Conservation (phyloP, 1,140 invertebrate species). For the Chrysomallon squamiferum region DNA sequence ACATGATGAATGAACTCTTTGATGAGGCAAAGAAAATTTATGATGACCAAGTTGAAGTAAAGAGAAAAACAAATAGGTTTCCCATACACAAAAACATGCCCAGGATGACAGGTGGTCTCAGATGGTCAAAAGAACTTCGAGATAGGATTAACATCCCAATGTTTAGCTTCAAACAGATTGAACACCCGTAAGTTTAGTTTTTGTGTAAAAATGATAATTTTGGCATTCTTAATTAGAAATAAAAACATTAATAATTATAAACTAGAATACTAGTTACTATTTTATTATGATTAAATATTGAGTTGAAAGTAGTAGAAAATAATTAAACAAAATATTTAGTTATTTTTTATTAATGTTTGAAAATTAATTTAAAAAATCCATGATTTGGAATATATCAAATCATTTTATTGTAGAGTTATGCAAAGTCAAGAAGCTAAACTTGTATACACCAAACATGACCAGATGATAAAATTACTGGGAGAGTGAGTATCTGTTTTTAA, state of each 20-base stretch:
- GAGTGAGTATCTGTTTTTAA: conserved; percentile 43
- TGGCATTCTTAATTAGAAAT: too few relatives aligned
- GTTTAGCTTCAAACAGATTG: conserved; percentile 58
- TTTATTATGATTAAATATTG: too few relatives aligned
- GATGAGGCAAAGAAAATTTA: conserved; percentile 62
- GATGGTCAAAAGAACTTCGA: conserved; percentile 81
- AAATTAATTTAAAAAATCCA: too few relatives aligned
- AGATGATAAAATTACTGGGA: conserved; percentile 58
- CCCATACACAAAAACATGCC: conserved; percentile 81
- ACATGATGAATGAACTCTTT: conserved; percentile 81
- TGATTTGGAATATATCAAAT: too few relatives aligned
- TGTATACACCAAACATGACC: conserved; percentile 62
- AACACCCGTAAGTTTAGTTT: conserved; percentile 62
- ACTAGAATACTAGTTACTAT: too few relatives aligned
- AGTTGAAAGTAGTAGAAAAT: too few relatives aligned
- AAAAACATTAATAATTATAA: too few relatives aligned
- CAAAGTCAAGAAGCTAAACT: conserved; percentile 55
- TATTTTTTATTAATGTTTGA: too few relatives aligned
- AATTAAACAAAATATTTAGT: too few relatives aligned
- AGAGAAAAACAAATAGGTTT: conserved; percentile 38
- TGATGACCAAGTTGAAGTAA: conserved; percentile 55
- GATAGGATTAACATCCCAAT: conserved; percentile 77
- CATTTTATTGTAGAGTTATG: conserved; percentile 60
- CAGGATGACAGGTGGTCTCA: conserved; percentile 81
- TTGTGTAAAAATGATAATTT: too few relatives aligned